Evolutionary conservation across 1,140 invertebrate species (phyloP).

Genomic region (Cotesia vestalis): DNA sequence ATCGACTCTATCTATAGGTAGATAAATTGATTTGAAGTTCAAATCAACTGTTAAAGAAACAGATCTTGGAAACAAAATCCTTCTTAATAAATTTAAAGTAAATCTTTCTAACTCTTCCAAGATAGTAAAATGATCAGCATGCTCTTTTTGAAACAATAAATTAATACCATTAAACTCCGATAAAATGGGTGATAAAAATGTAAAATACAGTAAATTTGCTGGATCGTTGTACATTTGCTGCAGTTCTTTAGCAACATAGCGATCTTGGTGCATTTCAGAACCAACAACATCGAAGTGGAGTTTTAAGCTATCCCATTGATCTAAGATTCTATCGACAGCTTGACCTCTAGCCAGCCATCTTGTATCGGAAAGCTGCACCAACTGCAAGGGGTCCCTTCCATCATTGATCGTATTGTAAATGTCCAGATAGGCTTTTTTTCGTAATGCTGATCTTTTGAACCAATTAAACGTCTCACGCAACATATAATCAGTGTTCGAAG

Average conservation of each 20-base stretch:
- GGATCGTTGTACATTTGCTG: background rate
- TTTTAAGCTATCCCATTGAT: conserved; percentile 49
- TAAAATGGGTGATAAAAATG: background rate
- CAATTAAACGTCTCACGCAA: background rate
- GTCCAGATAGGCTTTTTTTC: background rate
- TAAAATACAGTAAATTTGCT: background rate
- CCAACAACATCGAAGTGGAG: conserved; percentile 38
- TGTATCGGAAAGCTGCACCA: conserved; percentile 42
- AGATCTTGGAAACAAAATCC: background rate
- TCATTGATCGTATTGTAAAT: background rate
- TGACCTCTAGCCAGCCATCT: conserved; percentile 47
- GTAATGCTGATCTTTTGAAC: background rate
- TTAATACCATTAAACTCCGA: background rate
- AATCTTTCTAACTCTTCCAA: background rate
- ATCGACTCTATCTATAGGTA: background rate
- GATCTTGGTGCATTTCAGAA: background rate
- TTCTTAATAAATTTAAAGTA: background rate
- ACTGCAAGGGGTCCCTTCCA: conserved; percentile 40
- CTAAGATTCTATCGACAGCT: conserved; percentile 46
- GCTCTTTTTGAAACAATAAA: background rate
- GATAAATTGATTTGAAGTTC: background rate
- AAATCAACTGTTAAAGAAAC: background rate
- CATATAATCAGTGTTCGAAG: too few relatives aligned
- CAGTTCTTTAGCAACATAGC: background rate
- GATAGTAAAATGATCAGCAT: background rate